Base-by-base conservation (phyloP, 2,888 invertebrate genomes). In the Cheilosia urbana region DNA sequence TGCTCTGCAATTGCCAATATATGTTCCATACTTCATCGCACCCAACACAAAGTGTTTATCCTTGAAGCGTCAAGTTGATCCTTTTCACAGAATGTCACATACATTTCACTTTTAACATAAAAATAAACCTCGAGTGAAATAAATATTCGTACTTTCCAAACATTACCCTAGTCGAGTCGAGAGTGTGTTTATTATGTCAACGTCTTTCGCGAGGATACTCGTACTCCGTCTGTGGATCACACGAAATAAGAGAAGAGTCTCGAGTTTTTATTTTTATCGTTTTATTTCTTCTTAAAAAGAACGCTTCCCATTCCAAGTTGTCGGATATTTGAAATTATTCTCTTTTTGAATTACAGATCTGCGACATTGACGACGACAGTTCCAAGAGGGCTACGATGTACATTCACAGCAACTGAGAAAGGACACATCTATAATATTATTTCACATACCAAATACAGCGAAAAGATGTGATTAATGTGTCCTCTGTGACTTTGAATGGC, bases 301-400 rank as follows among this genome's bases (percentile, higher is more conserved):
- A 76, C 63, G 49, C 63, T 55, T 42, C 37, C 42, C 55, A 15
- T 30, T 57, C 63, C 34, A 21, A 21, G 2, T 13, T 65, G 75
- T 76, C 71, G 40, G 71, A 71, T 76, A 71, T 82, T 71, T 82
- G 65, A 76, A 76, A 71, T 82, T 82, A 71, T 76, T 82, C 65
- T 58, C 76, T 76, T 71, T 47, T 51, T 82, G 71, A 63, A 76
- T 69, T 69, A 63, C 76, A 51, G 58, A 82, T 82, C 68, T 58
- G 62, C 27, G 81, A 82, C 81, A 71, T 82, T 71, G 81, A 82
- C 69, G 81, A 82, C 51, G 76, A 76, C 76, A 82, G 76, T 45
- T 76, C 65, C 63, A 76, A 76, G 76, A 71, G 76, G 76, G 53
- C 51, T 45, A 17, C 45, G 17, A 17, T 15, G 53, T 45, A 80